phyloP scores from a whole-genome alignment of 2,888 invertebrate species.

The Sminthurinus aureus region DNA sequence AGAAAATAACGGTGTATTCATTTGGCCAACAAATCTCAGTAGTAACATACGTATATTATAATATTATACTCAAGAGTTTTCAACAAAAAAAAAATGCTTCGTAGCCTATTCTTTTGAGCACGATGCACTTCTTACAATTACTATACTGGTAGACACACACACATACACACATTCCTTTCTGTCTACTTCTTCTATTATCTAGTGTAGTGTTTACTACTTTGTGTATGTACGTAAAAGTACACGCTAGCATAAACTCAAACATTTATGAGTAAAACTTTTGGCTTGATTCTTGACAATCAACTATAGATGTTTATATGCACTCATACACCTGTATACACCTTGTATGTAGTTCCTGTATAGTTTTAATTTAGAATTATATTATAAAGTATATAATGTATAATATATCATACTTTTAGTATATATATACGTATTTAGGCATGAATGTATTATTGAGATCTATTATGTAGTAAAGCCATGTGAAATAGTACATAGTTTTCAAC shows the following conservation, averaged over 20 bases:
- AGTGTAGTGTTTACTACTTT: too few relatives aligned
- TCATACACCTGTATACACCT: too few relatives aligned
- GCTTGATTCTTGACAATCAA: too few relatives aligned
- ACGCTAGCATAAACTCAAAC: too few relatives aligned
- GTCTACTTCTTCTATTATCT: neutral
- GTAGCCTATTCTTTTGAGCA: slow-evolving; percentile 13
- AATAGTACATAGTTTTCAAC: neutral
- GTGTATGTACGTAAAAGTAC: too few relatives aligned
- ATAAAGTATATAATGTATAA: neutral
- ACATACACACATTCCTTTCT: slow-evolving; percentile 3
- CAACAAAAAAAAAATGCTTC: neutral
- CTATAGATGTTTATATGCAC: too few relatives aligned
- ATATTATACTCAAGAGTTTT: slow-evolving; percentile 1
- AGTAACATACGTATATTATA: neutral
- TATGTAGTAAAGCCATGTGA: neutral
- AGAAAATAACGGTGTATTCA: slow-evolving; percentile 36
- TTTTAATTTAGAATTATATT: neutral
- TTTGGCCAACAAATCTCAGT: slow-evolving; percentile 33
- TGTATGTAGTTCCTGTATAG: too few relatives aligned
- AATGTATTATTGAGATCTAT: neutral
- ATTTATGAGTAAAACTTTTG: too few relatives aligned
- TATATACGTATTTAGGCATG: neutral
- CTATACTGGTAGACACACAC: neutral
- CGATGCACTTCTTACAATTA: slow-evolving; percentile 9
- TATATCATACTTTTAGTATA: neutral